These are phyloP conservation scores for Heliconius ethilla DNA, from an alignment of 2,888 invertebrate genomes.

Conservation along the genomic window DNA sequence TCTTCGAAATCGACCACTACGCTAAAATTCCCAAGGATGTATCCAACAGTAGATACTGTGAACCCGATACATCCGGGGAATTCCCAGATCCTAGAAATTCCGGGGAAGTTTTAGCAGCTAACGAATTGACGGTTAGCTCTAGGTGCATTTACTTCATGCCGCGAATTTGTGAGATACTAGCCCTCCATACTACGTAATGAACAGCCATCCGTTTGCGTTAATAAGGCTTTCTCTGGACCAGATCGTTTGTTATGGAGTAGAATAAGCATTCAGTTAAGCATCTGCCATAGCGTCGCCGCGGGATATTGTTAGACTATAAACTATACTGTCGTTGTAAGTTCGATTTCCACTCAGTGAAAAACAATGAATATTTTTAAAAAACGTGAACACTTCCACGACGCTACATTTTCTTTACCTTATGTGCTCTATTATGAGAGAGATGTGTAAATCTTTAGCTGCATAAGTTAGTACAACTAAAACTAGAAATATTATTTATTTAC, in stretches of 20 bases:
- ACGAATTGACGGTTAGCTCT: constrained; percentile 41
- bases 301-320: neutral
- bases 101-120: constrained; percentile 37
- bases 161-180: constrained; percentile 30
- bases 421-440: no score
- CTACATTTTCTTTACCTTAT: no score
- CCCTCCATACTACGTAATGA: constrained; percentile 1
- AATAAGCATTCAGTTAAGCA: no score
- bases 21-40: constrained; percentile 7
- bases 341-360: no score
- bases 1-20: constrained; percentile 14
- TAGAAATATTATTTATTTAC: no score
- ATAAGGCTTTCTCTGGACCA: constrained; percentile 12
- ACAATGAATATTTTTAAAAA: no score
- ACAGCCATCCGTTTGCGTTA: neutral
- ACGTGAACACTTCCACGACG: no score
- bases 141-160: constrained; percentile 36
- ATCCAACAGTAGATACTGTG: constrained; percentile 13
- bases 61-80: constrained; percentile 30
- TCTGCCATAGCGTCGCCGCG: neutral
- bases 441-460: no score
- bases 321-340: no score
- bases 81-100: constrained; percentile 34
- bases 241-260: neutral
- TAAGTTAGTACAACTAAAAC: no score